These are phyloP conservation scores for Trinorchestia longiramus DNA, from an alignment of 1,140 invertebrate species.

Conservation along the genomic window DNA sequence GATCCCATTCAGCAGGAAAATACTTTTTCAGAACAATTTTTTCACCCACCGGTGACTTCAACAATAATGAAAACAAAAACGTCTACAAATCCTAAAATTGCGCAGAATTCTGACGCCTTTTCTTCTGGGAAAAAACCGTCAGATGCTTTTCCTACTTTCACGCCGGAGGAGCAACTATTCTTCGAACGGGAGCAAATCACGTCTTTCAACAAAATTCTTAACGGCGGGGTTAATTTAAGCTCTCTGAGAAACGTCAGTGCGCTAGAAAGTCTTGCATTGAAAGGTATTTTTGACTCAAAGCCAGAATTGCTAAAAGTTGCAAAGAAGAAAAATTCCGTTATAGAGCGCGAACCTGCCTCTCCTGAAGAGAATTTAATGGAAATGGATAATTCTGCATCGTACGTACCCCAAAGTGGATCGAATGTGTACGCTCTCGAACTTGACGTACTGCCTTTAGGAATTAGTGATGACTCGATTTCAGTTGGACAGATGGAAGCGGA, in stretches of 20 bases:
- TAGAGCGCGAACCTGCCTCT: not conserved
- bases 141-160: not conserved
- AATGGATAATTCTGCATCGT: not conserved
- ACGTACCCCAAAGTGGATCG: not conserved
- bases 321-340: not conserved
- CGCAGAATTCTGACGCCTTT: not conserved
- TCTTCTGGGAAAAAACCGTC: not conserved
- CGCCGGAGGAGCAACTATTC: slow-evolving; percentile 30
- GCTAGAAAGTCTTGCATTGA: slow-evolving; percentile 14
- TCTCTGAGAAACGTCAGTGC: slow-evolving; percentile 11
- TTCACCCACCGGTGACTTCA: not conserved
- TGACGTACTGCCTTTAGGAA: slow-evolving; percentile 10
- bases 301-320: not conserved
- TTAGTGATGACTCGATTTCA: not conserved
- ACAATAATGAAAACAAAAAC: not conserved
- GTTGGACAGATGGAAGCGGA: not conserved
- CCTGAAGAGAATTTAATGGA: not conserved
- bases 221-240: not conserved
- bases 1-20: not conserved
- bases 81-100: not conserved
- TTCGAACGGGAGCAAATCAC: slow-evolving; percentile 11
- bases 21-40: not conserved
- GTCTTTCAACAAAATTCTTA: slow-evolving; percentile 41
- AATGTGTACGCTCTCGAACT: slow-evolving; percentile 24
- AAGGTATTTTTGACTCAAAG: slow-evolving; percentile 16